These are phyloP conservation scores for Lepus oiostolus DNA, from an alignment of 2,797 vertebrate species.

Conservation along the genomic window DNA sequence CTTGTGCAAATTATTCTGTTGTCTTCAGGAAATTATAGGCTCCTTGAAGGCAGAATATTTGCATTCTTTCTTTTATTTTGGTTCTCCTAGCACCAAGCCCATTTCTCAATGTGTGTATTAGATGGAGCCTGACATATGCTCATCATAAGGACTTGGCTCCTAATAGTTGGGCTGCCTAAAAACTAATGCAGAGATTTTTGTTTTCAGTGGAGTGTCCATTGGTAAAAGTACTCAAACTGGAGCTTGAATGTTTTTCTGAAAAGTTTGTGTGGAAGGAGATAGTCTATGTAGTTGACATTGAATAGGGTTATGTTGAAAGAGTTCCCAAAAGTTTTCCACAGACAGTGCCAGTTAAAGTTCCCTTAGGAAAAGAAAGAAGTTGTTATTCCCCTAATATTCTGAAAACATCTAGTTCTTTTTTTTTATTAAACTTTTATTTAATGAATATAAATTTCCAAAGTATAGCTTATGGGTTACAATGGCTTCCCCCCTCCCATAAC, in stretches of 20 bases:
- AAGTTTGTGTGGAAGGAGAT: not conserved
- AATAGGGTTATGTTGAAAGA: constrained; percentile 47
- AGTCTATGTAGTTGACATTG: not conserved
- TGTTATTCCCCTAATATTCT: not conserved
- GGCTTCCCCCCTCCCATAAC: too few relatives aligned
- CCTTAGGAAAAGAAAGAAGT: not conserved
- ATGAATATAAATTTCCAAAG: too few relatives aligned
- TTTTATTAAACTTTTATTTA: too few relatives aligned
- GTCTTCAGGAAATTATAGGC: not conserved
- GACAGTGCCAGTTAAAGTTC: not conserved
- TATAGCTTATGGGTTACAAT: too few relatives aligned
- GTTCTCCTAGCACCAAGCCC: not conserved
- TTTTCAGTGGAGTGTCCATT: not conserved
- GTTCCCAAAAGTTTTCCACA: not conserved
- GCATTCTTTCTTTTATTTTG: not conserved
- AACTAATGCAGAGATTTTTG: constrained; percentile 4
- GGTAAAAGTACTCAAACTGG: not conserved
- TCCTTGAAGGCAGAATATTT: not conserved
- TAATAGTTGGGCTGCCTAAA: not conserved
- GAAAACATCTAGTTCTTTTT: not conserved
- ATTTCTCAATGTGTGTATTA: not conserved
- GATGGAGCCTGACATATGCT: not conserved
- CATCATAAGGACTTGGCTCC: not conserved
- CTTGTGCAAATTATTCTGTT: not conserved
- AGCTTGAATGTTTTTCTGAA: not conserved